Conservation (phyloP, 2,888 invertebrate genomes). For the Morinoia aosen region DNA sequence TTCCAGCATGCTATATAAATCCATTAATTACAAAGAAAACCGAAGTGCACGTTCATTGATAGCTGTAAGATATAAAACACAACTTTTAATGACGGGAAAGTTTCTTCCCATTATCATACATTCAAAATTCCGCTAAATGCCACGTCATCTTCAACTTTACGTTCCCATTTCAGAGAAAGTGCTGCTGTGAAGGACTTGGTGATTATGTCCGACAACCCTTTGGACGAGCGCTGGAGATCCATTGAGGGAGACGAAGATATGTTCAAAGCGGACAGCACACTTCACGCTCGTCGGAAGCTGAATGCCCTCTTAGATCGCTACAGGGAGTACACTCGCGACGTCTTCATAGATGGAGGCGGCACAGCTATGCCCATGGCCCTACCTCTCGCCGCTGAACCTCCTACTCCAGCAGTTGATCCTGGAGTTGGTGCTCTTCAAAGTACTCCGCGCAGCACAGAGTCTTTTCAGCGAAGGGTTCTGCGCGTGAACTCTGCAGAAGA, state of each 20-base stretch:
- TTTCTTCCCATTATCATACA: background rate
- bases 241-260: background rate
- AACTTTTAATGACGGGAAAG: no score
- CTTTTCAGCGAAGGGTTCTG: background rate
- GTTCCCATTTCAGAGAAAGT: background rate
- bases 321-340: slow-evolving; percentile 19
- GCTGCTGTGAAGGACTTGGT: slow-evolving; percentile 14
- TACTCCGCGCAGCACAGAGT: background rate
- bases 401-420: background rate
- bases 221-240: slow-evolving; percentile 21
- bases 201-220: background rate
- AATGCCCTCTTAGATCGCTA: slow-evolving; percentile 3
- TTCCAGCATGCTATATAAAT: no score
- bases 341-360: background rate
- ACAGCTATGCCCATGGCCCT: background rate
- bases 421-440: background rate
- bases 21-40: no score
- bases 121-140: background rate
- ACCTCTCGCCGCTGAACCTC: background rate
- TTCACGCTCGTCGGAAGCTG: slow-evolving; percentile 22
- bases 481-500: background rate
- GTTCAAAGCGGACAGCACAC: background rate
- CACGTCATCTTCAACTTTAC: background rate
- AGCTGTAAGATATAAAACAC: no score
- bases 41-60: no score